Base-by-base conservation (phyloP, 2,113 vertebrate species). In the Perccottus glenii region DNA sequence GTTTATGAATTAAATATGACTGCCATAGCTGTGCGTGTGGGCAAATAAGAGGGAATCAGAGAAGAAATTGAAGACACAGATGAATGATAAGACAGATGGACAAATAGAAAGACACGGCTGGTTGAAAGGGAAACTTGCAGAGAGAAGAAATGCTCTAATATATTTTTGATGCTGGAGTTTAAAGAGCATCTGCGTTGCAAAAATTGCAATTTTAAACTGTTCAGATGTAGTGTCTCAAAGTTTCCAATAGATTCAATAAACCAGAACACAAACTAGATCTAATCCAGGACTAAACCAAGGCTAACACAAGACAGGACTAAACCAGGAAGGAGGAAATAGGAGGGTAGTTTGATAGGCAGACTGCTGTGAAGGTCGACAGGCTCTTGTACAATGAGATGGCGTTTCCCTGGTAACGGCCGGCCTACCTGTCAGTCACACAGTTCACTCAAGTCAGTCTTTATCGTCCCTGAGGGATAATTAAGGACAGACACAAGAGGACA, bases 381-480 rank as follows among this genome's bases (percentile, higher is more conserved):
- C 75, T 81, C 11, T 11, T 32, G 6, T 74, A 82, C 68, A 81
- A 70, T 70, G 78, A 74, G 62, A 64, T 45, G 0, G 5, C 1
- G 63, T 84, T 76, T 44, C 80, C 82, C 6, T 0, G 50, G 78
- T 60, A 80, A 87, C 87, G 0, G 79, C 55, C 60, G 75, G 44
- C 52, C 19, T 10, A 82, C 74, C 78, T 64, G 60, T 76, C 84
- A 80, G 62, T 81, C 61, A 46, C 66, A 64, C 64, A 76, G 67
- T 80, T 80, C 70, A 63, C 32, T 57, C 56, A 65, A 75, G 81
- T 78, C 75, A 52, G 72, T 80, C 73, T 62, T 58, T 53, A 33
- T 44, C 38, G 70, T 80, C 83, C 78, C 58, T 10, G 0, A 71
- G 76, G 81, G 60, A 83, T 60, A 68, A 86, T 85, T 83, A 81